Conservation (phyloP, 2,797 vertebrate species). For the Gymnoscopelus microlampas region DNA sequence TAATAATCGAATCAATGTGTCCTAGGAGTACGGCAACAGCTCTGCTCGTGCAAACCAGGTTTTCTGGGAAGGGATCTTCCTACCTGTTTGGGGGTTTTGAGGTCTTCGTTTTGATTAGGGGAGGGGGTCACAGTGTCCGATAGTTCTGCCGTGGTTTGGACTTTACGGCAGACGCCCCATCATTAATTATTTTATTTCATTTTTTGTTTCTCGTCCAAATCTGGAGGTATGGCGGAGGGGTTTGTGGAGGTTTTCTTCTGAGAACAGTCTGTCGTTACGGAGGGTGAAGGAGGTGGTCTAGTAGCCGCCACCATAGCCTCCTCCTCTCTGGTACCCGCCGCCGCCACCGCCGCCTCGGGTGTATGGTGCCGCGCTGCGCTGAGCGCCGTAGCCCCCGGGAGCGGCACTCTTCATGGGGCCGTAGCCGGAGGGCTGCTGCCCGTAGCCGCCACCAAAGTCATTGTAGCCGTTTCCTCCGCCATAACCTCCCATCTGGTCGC, state of each 20-base stretch:
- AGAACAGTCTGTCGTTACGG: slow-evolving; percentile 47
- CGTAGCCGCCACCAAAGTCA: slow-evolving; percentile 93
- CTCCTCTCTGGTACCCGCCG: slow-evolving; percentile 89
- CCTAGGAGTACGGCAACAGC: slow-evolving; percentile 73
- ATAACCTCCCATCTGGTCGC: slow-evolving; percentile 82
- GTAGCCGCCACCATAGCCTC: slow-evolving; percentile 87
- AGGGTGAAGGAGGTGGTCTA: slow-evolving; percentile 54
- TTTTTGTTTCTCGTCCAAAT: slow-evolving; percentile 58
- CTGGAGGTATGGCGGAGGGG: slow-evolving; percentile 50
- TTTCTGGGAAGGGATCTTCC: slow-evolving; percentile 84
- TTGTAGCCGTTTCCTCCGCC: slow-evolving; percentile 92
- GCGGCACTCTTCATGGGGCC: slow-evolving; percentile 92
- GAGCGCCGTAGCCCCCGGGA: slow-evolving; percentile 69
- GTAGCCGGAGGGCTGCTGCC: slow-evolving; percentile 92
- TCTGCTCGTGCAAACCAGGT: slow-evolving; percentile 75
- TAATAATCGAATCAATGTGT: slow-evolving; percentile 62
- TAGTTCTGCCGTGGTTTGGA: slow-evolving; percentile 71
- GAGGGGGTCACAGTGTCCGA: slow-evolving; percentile 63
- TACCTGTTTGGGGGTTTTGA: slow-evolving; percentile 82
- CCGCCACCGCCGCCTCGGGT: slow-evolving; percentile 72
- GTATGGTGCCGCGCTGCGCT: slow-evolving; percentile 92
- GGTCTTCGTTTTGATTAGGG: slow-evolving; percentile 76
- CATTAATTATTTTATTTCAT: slow-evolving; percentile 38
- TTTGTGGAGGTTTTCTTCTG: slow-evolving; percentile 20
- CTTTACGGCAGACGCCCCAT: slow-evolving; percentile 71